A percentile compares a stretch with the other conserved stretches of the same genome.
phyloP scores from a whole-genome alignment of 2,797 vertebrate genomes.

The Acanthurus lineatus region DNA sequence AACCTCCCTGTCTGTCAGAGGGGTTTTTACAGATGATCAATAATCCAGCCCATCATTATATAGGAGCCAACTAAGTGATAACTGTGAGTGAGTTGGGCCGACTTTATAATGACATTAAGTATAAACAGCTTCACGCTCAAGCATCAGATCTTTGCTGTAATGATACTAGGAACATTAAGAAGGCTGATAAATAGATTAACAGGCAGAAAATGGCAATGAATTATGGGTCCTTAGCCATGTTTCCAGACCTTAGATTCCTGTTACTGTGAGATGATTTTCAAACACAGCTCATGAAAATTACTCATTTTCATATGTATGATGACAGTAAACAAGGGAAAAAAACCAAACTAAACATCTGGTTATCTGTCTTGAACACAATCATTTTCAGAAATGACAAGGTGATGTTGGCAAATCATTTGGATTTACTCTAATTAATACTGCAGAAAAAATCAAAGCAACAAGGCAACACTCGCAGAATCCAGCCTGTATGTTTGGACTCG shows the following conservation, averaged over 20 bases:
- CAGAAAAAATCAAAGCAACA: constrained; percentile 1
- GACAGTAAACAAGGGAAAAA: background rate
- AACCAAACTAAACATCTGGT: no score
- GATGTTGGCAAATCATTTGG: background rate
- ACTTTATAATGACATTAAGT: constrained; percentile 4
- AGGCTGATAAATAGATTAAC: background rate
- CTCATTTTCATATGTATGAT: background rate
- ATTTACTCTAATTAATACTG: background rate
- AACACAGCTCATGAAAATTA: no score
- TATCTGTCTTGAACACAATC: no score
- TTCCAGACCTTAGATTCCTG: background rate
- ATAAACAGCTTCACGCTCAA: background rate
- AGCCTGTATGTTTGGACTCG: constrained; percentile 41
- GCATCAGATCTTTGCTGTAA: background rate
- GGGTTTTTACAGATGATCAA: constrained; percentile 57
- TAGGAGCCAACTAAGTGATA: constrained; percentile 35
- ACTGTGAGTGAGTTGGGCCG: constrained; percentile 28
- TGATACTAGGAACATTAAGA: background rate
- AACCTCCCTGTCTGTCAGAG: constrained; percentile 58
- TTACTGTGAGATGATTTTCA: no score
- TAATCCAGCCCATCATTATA: constrained; percentile 41
- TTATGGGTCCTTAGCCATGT: background rate
- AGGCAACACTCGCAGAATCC: constrained; percentile 14
- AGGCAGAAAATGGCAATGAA: background rate
- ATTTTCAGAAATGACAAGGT: background rate